Conservation (phyloP, 1,140 invertebrate species). For the Drusus annulatus region DNA sequence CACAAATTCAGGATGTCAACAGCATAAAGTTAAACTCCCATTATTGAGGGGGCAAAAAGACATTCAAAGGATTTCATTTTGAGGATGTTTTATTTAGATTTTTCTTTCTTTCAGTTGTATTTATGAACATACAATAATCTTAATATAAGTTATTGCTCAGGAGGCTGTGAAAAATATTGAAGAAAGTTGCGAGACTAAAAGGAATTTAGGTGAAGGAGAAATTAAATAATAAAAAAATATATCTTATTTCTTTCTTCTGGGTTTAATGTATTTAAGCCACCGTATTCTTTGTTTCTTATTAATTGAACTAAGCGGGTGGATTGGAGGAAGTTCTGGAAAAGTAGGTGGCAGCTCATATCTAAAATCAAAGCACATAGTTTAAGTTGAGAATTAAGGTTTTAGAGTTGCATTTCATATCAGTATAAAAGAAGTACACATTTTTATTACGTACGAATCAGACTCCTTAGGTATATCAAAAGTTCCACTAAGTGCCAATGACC, state of each 20-base stretch:
- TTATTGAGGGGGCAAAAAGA: too few relatives aligned
- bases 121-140: too few relatives aligned
- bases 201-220: too few relatives aligned
- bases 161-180: too few relatives aligned
- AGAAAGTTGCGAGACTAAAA: too few relatives aligned
- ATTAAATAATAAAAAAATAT: background rate
- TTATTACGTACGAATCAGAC: conserved; percentile 17
- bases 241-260: conserved; percentile 21
- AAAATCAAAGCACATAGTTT: background rate
- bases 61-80: too few relatives aligned
- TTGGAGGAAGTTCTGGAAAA: conserved; percentile 6
- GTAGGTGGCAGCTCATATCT: conserved; percentile 13
- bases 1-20: too few relatives aligned
- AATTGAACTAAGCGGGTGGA: background rate
- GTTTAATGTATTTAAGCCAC: conserved; percentile 38
- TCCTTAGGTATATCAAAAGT: conserved; percentile 13
- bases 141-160: too few relatives aligned
- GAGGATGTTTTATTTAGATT: too few relatives aligned
- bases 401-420: background rate
- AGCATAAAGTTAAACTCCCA: too few relatives aligned
- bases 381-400: background rate
- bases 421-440: too few relatives aligned
- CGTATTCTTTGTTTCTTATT: conserved; percentile 14
- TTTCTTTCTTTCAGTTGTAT: too few relatives aligned
- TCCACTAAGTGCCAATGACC: background rate